Evolutionary conservation across 1,140 invertebrate species (phyloP).

Genomic region (Archivesica marissinica): DNA sequence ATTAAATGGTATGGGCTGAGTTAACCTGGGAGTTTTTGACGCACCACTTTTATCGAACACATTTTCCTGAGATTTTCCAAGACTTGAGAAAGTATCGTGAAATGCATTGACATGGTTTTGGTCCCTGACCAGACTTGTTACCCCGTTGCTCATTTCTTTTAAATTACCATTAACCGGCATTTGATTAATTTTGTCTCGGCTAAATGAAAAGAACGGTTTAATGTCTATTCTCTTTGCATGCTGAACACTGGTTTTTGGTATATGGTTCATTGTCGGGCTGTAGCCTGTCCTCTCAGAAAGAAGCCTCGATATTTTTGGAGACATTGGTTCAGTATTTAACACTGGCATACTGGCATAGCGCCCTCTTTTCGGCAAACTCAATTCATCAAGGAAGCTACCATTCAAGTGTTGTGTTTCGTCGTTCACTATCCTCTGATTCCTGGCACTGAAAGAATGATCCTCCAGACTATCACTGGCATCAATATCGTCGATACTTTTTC

Average conservation of each 20-base stretch:
- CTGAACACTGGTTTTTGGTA: background rate
- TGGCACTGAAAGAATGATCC: background rate
- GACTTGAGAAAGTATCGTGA: conserved; percentile 42
- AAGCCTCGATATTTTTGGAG: conserved; percentile 14
- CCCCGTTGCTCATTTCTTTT: background rate
- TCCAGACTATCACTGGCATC: background rate
- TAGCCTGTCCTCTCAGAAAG: conserved; percentile 34
- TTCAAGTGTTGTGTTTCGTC: conserved; percentile 9
- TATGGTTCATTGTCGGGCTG: conserved; percentile 6
- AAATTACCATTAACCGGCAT: background rate
- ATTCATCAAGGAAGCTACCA: conserved; percentile 48
- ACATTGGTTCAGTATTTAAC: conserved; percentile 6
- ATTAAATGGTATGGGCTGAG: conserved; percentile 57
- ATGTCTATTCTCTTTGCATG: conserved; percentile 45
- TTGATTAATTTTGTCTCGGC: conserved; percentile 28
- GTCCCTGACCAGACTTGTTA: conserved; percentile 25
- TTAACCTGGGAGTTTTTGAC: conserved; percentile 33
- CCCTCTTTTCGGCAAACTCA: conserved; percentile 42
- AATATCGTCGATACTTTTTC: conserved; percentile 48
- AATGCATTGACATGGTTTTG: conserved; percentile 53
- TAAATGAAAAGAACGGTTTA: conserved; percentile 37
- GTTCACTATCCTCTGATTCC: background rate
- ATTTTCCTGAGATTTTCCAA: conserved; percentile 58
- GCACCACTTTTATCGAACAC: conserved; percentile 16
- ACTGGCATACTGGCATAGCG: conserved; percentile 60